Base-by-base conservation (phyloP, 64 coral and sea anemone genomes). In the Montipora efflorescens region DNA sequence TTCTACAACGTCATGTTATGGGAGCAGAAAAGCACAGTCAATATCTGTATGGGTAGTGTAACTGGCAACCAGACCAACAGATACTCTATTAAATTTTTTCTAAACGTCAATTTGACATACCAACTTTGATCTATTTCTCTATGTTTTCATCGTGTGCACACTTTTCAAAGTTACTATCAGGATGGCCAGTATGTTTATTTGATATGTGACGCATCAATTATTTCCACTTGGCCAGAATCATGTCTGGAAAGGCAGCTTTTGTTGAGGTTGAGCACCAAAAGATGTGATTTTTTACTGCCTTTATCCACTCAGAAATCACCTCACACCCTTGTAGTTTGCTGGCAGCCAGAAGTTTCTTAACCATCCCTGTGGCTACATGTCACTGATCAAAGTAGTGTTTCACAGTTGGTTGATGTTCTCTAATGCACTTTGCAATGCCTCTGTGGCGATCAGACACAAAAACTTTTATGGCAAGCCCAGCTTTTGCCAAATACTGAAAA, bases 241-340 rank as follows among this genome's bases (percentile, higher is more conserved):
- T 48, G 18, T 76, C 71, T 36, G 45, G 55, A 21, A 90, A 90
- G 19, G 36, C 76, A 48, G 59, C 9, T 48, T 66, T 59, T 58
- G 88, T 90, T 55, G 52, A 77, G 7, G 88, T 90, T 36, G 59
- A 55, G 78, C 88, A 90, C 88, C 75, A 90, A 62, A 45, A 79
- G 36, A 79, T 48, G 59, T 90, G 88, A 59, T 79, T 90, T 79
- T 77, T 90, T 61, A 78, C 75, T 47, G 88, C 72, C 58, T 90
- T 90, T 28, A 79, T n/a, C 88, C 88, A 90, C 16, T 90, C 10
- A 20, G 23, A 59, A 58, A 90, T 58, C 18, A 57, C 16, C 59
- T 89, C 87, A 57, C 70, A 76, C 7, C 72, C 87, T 22, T 58
- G 53, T 77, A 58, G 46, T 16, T 89, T 89, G 48, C 87, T 77